Conservation (phyloP, 2,113 vertebrate genomes). For the Pogona vitticeps region DNA sequence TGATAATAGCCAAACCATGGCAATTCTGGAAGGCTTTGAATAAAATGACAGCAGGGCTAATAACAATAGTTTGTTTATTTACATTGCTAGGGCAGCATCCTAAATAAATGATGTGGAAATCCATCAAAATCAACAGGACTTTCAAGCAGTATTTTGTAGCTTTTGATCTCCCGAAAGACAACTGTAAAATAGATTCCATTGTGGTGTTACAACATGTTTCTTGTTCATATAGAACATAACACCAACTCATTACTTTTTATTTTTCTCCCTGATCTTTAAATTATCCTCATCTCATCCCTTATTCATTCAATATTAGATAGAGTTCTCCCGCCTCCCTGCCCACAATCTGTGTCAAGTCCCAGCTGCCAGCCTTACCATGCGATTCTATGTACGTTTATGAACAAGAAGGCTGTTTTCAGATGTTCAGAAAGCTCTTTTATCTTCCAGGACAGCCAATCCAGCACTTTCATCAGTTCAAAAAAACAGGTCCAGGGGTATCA, state of each 20-base stretch:
- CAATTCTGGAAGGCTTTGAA: background rate
- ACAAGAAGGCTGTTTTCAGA: background rate
- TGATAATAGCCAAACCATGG: background rate
- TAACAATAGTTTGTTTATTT: background rate
- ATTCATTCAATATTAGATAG: slow-evolving; percentile 3
- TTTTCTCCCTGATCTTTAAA: background rate
- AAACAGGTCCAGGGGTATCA: background rate
- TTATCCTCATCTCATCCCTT: slow-evolving; percentile 18
- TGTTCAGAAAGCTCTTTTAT: background rate
- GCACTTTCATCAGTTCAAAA: background rate
- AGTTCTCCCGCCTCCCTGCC: background rate
- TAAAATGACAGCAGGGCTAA: background rate
- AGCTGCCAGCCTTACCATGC: slow-evolving; percentile 15
- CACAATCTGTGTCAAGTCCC: slow-evolving; percentile 26
- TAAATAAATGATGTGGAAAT: slow-evolving; percentile 4
- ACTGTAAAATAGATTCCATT: background rate
- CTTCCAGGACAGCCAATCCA: slow-evolving; percentile 5
- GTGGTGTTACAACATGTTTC: background rate
- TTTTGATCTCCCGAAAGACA: slow-evolving; percentile 8
- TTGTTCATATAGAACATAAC: slow-evolving; percentile 3
- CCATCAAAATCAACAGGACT: background rate
- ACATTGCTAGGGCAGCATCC: background rate
- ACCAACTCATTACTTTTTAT: background rate
- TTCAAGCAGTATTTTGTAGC: background rate
- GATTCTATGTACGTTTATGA: slow-evolving; percentile 2